phyloP scores from a whole-genome alignment of 2,797 vertebrate genomes.

The Sebastiscus albofasciatus region DNA sequence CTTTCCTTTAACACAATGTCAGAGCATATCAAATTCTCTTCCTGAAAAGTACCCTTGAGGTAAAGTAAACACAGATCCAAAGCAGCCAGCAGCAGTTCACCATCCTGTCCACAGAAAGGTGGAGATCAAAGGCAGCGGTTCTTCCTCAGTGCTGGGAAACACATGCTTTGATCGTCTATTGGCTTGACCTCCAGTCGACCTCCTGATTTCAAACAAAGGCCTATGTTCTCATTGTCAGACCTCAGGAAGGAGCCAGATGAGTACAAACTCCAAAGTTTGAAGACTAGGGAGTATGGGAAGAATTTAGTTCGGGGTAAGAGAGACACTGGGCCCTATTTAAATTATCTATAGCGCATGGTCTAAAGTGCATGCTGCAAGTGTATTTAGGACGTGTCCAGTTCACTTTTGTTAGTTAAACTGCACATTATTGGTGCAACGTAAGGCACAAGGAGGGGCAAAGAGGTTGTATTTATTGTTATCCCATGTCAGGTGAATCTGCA shows the following conservation, averaged over 20 bases:
- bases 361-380: neutral
- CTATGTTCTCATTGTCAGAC: constrained; percentile 73
- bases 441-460: neutral
- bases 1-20: constrained; percentile 6
- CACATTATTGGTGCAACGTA: neutral
- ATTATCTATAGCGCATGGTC: neutral
- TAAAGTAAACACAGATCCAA: constrained; percentile 76
- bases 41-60: constrained; percentile 65
- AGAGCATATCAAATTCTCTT: constrained; percentile 31
- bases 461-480: neutral
- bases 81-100: constrained; percentile 62
- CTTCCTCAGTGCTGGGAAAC: constrained; percentile 68
- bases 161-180: constrained; percentile 80
- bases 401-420: neutral
- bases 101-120: constrained; percentile 74
- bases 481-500: too few relatives aligned
- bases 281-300: constrained; percentile 8
- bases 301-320: constrained; percentile 19
- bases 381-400: neutral
- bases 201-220: constrained; percentile 72
- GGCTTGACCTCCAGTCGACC: constrained; percentile 78
- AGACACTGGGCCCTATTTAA: neutral
- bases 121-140: constrained; percentile 76
- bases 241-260: constrained; percentile 53
- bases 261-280: constrained; percentile 51